Conservation (phyloP, 2,797 vertebrate genomes). For the Malurus leucopterus region DNA sequence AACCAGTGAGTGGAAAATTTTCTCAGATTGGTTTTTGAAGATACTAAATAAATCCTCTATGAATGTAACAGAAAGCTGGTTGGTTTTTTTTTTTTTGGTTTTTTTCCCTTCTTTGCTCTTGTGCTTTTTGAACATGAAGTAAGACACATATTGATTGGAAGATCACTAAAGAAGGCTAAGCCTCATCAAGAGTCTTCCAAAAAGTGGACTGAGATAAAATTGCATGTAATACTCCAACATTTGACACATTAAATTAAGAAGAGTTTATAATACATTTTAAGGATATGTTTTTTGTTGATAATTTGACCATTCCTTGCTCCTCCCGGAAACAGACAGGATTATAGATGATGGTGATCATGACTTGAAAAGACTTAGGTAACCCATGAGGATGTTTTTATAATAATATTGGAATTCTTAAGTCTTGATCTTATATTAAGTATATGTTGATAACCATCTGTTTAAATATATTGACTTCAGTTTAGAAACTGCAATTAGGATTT, state of each 20-base stretch:
- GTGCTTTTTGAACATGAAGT: conserved; percentile 69
- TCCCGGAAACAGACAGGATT: conserved; percentile 64
- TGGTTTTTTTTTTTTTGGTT: conserved; percentile 19
- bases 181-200: conserved; percentile 70
- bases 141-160: conserved; percentile 73
- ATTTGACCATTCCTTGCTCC: conserved; percentile 59
- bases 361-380: conserved; percentile 63
- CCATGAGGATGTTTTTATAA: not conserved
- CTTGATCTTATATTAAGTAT: not conserved
- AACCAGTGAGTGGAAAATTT: conserved; percentile 91
- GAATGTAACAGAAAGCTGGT: conserved; percentile 75
- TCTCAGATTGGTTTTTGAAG: conserved; percentile 88
- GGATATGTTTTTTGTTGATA: conserved; percentile 48
- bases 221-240: conserved; percentile 53
- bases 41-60: conserved; percentile 84
- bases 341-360: conserved; percentile 48
- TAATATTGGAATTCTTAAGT: not conserved
- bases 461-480: not conserved
- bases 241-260: conserved; percentile 66
- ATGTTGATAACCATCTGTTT: not conserved
- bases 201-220: conserved; percentile 63
- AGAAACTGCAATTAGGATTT: not conserved
- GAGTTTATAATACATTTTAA: conserved; percentile 61
- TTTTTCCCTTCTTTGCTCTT: conserved; percentile 53
- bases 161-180: conserved; percentile 73